A percentile compares a stretch with the other conserved stretches of the same genome.
Evolutionary conservation across 2,113 vertebrate genomes (phyloP).

Genomic region (Cavia porcellus): DNA sequence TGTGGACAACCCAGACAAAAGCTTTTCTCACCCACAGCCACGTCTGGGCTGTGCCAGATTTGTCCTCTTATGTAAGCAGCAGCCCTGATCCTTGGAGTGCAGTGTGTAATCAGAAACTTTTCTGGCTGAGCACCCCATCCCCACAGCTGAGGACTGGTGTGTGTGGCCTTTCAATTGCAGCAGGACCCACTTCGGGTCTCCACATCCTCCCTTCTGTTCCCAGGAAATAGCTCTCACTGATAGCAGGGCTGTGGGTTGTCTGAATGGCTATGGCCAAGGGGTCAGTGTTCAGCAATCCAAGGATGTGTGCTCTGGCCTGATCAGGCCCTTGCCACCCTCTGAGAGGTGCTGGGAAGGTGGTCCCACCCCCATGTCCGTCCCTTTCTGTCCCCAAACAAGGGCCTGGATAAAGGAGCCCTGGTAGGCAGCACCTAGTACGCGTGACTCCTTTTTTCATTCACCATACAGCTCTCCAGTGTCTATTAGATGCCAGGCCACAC

Average conservation of each 20-base stretch:
- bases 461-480: neutral
- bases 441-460: neutral
- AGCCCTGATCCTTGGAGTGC: neutral
- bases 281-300: neutral
- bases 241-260: too few species aligned
- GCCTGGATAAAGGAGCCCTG: neutral
- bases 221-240: neutral
- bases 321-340: neutral
- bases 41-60: neutral
- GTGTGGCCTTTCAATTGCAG: neutral
- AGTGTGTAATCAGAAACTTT: conserved; percentile 52
- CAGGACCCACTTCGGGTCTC: neutral
- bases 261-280: neutral
- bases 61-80: conserved; percentile 7
- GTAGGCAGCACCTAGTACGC: neutral
- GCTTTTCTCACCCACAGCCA: neutral
- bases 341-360: neutral
- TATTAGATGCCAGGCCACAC: neutral
- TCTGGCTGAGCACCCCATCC: conserved; percentile 11
- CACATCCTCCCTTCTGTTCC: neutral
- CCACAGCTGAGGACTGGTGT: neutral
- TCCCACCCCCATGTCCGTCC: neutral
- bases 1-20: conserved; percentile 17
- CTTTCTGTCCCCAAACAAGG: neutral
- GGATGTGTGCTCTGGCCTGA: neutral